Conservation (phyloP, 2,113 vertebrate species). For the Pipra filicauda region DNA sequence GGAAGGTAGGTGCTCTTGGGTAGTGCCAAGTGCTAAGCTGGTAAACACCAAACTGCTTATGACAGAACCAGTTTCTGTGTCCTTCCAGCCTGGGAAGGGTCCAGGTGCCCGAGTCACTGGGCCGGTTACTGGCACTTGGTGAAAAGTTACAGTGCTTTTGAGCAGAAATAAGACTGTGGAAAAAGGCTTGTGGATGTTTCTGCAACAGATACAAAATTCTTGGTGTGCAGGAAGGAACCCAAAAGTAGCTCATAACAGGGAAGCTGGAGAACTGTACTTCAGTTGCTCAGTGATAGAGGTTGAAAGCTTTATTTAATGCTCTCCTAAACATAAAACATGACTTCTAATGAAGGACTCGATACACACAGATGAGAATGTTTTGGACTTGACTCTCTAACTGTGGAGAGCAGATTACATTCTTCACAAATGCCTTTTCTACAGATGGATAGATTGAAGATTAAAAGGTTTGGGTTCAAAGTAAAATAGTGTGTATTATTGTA, state of each 20-base stretch:
- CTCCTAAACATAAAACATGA: background rate
- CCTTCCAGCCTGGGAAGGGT: background rate
- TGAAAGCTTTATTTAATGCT: background rate
- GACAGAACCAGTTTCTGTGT: background rate
- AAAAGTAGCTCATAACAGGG: background rate
- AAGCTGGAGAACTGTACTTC: background rate
- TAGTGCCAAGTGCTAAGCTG: background rate
- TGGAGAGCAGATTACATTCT: background rate
- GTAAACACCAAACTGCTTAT: background rate
- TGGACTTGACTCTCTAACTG: background rate
- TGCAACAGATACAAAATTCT: background rate
- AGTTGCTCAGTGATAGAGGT: background rate
- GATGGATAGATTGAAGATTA: background rate
- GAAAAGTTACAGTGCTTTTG: background rate
- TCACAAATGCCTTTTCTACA: background rate
- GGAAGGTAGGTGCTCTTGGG: constrained; percentile 80
- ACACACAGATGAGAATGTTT: background rate
- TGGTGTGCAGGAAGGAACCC: background rate
- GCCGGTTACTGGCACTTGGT: background rate
- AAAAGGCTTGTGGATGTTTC: background rate
- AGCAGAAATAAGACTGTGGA: background rate
- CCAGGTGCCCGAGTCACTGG: background rate
- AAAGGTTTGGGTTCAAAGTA: background rate
- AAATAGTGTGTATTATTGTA: background rate
- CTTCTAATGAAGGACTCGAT: background rate